These are phyloP conservation scores for Sceloporus undulatus DNA, from an alignment of 2,113 vertebrate species.

Conservation along the genomic window DNA sequence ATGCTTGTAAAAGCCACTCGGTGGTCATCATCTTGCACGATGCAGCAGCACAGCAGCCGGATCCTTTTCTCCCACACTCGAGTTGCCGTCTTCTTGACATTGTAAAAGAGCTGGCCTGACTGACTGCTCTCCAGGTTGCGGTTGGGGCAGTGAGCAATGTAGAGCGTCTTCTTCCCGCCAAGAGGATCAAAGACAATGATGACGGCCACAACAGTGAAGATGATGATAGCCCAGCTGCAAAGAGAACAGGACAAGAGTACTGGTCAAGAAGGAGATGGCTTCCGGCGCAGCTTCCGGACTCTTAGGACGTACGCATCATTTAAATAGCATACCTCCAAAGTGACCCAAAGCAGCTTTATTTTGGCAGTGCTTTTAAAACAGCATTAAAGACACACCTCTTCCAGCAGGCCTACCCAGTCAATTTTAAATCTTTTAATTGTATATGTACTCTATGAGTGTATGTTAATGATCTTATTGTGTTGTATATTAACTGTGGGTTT, in stretches of 20 bases:
- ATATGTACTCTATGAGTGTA: no score
- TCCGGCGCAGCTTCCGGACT: no score
- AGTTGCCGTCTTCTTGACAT: slow-evolving; percentile 84
- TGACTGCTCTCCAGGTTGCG: slow-evolving; percentile 86
- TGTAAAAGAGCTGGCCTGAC: slow-evolving; percentile 85
- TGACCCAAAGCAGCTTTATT: no score
- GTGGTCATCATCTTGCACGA: slow-evolving; percentile 89
- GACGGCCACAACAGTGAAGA: slow-evolving; percentile 84
- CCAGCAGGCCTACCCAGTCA: no score
- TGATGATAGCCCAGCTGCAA: slow-evolving; percentile 92
- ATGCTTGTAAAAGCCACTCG: slow-evolving; percentile 91
- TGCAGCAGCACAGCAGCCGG: slow-evolving; percentile 91
- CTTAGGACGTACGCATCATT: no score
- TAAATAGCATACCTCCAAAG: no score
- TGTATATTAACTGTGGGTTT: no score
- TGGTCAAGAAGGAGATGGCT: no score
- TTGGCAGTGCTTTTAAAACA: no score
- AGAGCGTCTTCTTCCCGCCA: slow-evolving; percentile 78
- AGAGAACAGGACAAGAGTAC: background rate
- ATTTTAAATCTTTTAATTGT: no score
- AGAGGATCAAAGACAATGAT: slow-evolving; percentile 93
- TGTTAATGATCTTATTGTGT: no score
- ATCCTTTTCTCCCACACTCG: slow-evolving; percentile 94
- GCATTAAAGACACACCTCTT: no score
- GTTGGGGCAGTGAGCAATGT: slow-evolving; percentile 1